phyloP scores from a whole-genome alignment of 2,113 vertebrate genomes.

The Engystomops pustulosus region DNA sequence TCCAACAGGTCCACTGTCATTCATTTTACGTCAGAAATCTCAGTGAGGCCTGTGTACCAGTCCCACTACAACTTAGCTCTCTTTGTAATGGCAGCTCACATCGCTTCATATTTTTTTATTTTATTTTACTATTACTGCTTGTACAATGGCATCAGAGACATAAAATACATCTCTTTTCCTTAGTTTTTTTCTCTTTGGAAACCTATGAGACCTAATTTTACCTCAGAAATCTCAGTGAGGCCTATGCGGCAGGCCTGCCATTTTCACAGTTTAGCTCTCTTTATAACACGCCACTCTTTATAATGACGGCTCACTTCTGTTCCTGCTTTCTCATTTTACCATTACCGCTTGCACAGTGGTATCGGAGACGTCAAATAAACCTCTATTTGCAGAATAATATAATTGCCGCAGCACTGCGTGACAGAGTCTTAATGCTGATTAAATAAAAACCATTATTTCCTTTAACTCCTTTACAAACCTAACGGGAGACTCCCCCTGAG shows the following conservation, averaged over 20 bases:
- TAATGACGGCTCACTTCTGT: conserved; percentile 12
- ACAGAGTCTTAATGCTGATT: conserved; percentile 38
- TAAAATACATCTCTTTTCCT: neutral
- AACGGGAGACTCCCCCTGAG: conserved; percentile 5
- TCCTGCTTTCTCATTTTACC: neutral
- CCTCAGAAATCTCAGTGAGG: neutral
- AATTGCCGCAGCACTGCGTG: conserved; percentile 9
- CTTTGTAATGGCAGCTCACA: conserved; percentile 3
- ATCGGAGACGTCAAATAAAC: neutral
- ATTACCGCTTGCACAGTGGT: conserved; percentile 35
- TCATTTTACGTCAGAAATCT: conserved; percentile 30
- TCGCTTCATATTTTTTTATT: too few species aligned
- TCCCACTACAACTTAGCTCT: conserved; percentile 16
- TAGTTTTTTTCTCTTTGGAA: too few species aligned
- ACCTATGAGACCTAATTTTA: conserved; percentile 44
- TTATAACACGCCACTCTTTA: conserved; percentile 16
- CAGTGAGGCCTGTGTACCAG: neutral
- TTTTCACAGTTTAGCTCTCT: conserved; percentile 38
- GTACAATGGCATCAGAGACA: conserved; percentile 21
- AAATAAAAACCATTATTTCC: conserved; percentile 49
- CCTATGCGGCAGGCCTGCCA: conserved; percentile 6
- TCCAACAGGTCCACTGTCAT: neutral
- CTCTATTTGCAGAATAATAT: conserved; percentile 30
- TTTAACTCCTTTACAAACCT: conserved; percentile 46
- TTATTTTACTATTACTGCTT: conserved; percentile 30